These are phyloP conservation scores for Frieseomelitta varia DNA, from an alignment of 1,140 invertebrate genomes.

Conservation along the genomic window DNA sequence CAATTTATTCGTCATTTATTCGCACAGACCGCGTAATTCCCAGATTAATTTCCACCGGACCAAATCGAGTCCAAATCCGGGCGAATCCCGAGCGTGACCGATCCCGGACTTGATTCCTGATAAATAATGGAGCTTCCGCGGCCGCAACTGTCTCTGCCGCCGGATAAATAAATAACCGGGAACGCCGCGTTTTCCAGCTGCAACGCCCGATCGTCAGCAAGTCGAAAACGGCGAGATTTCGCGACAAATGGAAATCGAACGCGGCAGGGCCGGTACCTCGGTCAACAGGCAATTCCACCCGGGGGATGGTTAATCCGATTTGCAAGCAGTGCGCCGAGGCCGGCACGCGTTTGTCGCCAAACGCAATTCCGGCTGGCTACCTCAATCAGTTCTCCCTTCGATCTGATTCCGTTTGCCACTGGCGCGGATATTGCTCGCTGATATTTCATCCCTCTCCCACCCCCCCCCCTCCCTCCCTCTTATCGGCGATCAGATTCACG, in stretches of 20 bases:
- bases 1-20: too few species aligned
- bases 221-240: neutral
- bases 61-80: too few species aligned
- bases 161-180: too few species aligned
- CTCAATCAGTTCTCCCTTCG: conserved; percentile 13
- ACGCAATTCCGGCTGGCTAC: conserved; percentile 38
- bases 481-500: neutral
- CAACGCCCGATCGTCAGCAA: neutral
- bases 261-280: neutral
- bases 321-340: neutral
- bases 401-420: conserved; percentile 14
- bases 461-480: neutral
- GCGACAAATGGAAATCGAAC: conserved; percentile 27
- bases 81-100: neutral
- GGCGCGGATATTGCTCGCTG: neutral
- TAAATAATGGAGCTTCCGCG: neutral
- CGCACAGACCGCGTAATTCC: neutral
- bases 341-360: conserved; percentile 6
- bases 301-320: conserved; percentile 26
- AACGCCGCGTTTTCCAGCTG: too few species aligned
- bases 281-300: conserved; percentile 11
- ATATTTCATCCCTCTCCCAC: neutral
- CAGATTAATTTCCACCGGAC: neutral
- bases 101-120: neutral
- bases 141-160: too few species aligned